Conservation (phyloP, 2,113 vertebrate genomes). For the Trematocara marginatum region DNA sequence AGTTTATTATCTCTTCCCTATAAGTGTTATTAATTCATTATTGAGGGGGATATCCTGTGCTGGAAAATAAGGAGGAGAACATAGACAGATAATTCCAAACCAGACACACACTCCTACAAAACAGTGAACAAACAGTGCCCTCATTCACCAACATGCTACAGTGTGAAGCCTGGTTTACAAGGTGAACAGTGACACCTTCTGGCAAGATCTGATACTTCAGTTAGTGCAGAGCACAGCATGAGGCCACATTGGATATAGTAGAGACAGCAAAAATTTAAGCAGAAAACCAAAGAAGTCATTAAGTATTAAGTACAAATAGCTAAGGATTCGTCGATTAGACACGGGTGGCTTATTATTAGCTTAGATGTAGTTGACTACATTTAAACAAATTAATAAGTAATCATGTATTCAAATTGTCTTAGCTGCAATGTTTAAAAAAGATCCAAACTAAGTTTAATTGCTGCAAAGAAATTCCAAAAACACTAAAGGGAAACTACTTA, state of each 20-base stretch:
- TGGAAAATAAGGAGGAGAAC: background rate
- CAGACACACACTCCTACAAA: constrained; percentile 10
- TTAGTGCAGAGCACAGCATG: background rate
- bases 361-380: background rate
- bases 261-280: background rate
- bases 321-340: background rate
- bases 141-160: background rate
- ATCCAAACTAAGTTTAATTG: background rate
- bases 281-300: background rate
- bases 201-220: background rate
- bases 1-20: constrained; percentile 35
- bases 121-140: background rate
- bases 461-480: background rate
- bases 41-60: constrained; percentile 33
- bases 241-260: background rate
- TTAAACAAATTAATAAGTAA: background rate
- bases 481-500: background rate
- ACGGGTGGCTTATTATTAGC: background rate
- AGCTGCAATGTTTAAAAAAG: background rate
- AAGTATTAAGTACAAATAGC: background rate
- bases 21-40: constrained; percentile 40
- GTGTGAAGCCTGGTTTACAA: background rate
- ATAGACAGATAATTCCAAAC: constrained; percentile 6
- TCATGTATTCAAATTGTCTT: background rate
- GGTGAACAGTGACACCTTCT: constrained; percentile 58